phyloP scores from a whole-genome alignment of 35 echinoderm and acorn worm genomes.

The Heliocidaris tuberculata region DNA sequence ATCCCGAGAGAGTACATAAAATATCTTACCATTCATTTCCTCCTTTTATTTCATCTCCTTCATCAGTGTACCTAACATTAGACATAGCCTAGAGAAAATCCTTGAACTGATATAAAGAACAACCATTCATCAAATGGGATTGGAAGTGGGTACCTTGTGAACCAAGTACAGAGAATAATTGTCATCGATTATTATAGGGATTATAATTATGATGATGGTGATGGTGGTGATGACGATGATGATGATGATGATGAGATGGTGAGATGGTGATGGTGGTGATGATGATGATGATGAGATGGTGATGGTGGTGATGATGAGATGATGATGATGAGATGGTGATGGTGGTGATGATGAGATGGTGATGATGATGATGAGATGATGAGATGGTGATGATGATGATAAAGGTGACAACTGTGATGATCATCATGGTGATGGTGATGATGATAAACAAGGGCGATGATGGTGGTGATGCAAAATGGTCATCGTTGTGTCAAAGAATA shows the following conservation, averaged over 20 bases:
- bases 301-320: not conserved
- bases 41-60: too few species aligned
- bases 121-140: too few species aligned
- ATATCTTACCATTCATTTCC: too few species aligned
- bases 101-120: too few species aligned
- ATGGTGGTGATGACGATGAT: not conserved
- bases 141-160: too few species aligned
- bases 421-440: not conserved
- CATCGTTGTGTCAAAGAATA: not conserved
- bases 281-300: not conserved
- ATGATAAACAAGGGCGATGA: not conserved
- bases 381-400: too few species aligned
- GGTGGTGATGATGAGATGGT: not conserved
- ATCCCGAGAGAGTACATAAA: too few species aligned
- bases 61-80: too few species aligned
- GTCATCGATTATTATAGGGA: not conserved
- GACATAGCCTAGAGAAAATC: too few species aligned
- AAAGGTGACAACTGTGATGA: not conserved
- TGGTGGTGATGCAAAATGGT: not conserved
- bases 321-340: not conserved
- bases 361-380: too few species aligned
- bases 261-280: too few species aligned
- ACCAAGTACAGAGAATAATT: not conserved
- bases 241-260: too few species aligned
- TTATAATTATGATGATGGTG: not conserved